Conservation (phyloP, 2,797 vertebrate species). For the Sebastes itinus region DNA sequence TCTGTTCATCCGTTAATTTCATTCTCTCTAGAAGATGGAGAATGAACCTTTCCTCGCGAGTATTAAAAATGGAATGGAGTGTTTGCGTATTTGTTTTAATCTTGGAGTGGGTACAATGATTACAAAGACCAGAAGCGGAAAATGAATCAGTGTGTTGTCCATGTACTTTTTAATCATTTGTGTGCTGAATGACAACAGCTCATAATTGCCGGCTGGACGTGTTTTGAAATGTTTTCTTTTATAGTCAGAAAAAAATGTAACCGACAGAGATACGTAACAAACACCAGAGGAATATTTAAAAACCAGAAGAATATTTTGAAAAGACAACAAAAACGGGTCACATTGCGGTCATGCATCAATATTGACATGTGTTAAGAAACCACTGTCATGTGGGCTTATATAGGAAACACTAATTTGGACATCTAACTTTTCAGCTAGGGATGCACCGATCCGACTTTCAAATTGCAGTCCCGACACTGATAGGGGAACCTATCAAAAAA, state of each 20-base stretch:
- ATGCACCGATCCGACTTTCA: too few species aligned
- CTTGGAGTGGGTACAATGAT: not conserved
- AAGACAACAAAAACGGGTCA: not conserved
- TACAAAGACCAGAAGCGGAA: not conserved
- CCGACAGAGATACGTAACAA: not conserved
- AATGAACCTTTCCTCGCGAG: not conserved
- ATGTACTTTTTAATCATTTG: slow-evolving; percentile 12
- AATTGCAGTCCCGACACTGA: too few species aligned
- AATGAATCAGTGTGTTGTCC: not conserved
- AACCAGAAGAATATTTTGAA: not conserved
- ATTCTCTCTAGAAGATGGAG: not conserved
- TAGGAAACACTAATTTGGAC: not conserved
- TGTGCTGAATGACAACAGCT: not conserved
- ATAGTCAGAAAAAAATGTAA: not conserved
- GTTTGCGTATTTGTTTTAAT: slow-evolving; percentile 10
- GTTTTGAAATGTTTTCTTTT: slow-evolving; percentile 3
- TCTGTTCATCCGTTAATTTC: slow-evolving; percentile 26
- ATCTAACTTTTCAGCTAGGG: not conserved
- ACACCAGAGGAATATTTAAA: not conserved
- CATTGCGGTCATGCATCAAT: accelerated
- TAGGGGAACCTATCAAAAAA: too few species aligned
- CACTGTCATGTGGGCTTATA: not conserved
- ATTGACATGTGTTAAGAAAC: not conserved
- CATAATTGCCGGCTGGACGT: not conserved
- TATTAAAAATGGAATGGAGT: not conserved